Evolutionary conservation across 2,797 vertebrate genomes (phyloP).

Genomic region (Mallotus villosus): DNA sequence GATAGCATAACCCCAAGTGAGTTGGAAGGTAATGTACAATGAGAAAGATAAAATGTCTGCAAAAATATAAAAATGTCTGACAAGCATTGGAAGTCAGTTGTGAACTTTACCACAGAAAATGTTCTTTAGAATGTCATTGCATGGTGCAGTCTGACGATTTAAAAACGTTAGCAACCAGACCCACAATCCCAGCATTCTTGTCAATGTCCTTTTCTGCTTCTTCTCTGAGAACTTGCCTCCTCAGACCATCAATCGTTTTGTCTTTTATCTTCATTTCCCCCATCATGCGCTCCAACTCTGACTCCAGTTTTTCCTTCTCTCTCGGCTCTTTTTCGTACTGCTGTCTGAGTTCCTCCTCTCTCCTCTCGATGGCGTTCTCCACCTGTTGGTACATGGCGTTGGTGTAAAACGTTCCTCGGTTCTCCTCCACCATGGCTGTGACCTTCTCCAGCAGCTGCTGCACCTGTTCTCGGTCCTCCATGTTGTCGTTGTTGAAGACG

Average conservation of each 20-base stretch:
- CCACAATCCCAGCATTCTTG: too few species aligned
- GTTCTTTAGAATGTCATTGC: too few species aligned
- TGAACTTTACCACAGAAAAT: too few species aligned
- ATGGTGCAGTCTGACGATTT: too few species aligned
- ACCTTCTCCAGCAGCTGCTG: constrained; percentile 19
- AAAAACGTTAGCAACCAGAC: too few species aligned
- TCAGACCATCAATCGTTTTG: neutral
- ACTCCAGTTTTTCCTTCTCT: constrained; percentile 5
- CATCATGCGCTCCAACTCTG: neutral
- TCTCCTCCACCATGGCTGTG: constrained; percentile 6
- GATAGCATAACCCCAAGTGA: too few species aligned
- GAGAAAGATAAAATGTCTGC: too few species aligned
- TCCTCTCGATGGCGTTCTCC: constrained; percentile 18
- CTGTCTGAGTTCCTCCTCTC: constrained; percentile 6
- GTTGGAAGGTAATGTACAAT: too few species aligned
- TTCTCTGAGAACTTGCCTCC: neutral
- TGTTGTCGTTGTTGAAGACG: constrained; percentile 21
- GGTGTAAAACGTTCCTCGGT: constrained; percentile 9
- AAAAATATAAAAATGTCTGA: too few species aligned
- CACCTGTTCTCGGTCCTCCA: constrained; percentile 3
- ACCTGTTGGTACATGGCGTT: constrained; percentile 29
- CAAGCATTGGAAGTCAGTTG: too few species aligned
- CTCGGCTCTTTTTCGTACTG: neutral
- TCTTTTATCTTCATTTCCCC: neutral
- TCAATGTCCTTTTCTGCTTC: neutral